Conservation (phyloP, 2,113 vertebrate species). For the Corythornis madagascariensis region DNA sequence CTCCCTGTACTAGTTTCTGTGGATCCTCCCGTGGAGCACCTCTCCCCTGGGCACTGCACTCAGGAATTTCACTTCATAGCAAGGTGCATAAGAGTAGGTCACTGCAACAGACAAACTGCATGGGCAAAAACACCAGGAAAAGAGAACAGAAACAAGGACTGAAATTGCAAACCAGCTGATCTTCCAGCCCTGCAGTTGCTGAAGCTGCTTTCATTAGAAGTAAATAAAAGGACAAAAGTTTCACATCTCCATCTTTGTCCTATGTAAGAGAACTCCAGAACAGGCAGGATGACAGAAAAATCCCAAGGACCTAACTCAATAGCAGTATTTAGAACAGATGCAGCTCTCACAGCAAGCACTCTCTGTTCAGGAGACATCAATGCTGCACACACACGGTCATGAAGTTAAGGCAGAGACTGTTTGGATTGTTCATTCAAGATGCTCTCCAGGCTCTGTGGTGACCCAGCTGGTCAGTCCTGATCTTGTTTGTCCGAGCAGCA, state of each 20-base stretch:
- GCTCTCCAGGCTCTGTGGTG: constrained; percentile 7
- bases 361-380: neutral
- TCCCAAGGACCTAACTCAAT: neutral
- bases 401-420: neutral
- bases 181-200: neutral
- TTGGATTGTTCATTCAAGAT: constrained; percentile 28
- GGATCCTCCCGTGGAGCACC: neutral
- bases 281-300: neutral
- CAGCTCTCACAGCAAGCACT: neutral
- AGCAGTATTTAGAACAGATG: neutral
- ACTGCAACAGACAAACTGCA: neutral
- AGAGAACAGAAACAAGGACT: neutral
- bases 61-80: neutral
- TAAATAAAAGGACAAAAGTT: neutral
- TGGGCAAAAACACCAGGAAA: neutral
- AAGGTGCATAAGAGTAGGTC: neutral
- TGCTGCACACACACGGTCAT: neutral
- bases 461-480: constrained; percentile 12
- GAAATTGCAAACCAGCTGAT: neutral
- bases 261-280: neutral
- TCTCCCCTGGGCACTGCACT: no score
- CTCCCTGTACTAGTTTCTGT: neutral
- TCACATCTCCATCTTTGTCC: neutral
- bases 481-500: constrained; percentile 10
- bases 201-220: neutral